These are phyloP conservation scores for Oryzias javanicus DNA, from an alignment of 2,113 vertebrate genomes.

Conservation along the genomic window DNA sequence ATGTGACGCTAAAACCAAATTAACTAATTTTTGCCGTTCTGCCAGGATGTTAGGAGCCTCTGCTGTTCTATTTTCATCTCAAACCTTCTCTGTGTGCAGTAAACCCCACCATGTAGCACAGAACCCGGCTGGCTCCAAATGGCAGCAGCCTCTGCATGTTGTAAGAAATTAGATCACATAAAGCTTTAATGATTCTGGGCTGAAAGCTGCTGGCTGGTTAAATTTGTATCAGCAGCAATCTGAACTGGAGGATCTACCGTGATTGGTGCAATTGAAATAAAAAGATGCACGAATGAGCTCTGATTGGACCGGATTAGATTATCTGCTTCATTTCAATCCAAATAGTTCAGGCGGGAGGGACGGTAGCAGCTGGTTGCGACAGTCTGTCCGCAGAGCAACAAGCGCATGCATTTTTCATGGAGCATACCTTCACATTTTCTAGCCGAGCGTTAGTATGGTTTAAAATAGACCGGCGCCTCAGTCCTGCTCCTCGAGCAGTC, in stretches of 20 bases:
- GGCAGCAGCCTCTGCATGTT: slow-evolving; percentile 15
- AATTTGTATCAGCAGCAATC: slow-evolving; percentile 34
- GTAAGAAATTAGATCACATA: slow-evolving; percentile 50
- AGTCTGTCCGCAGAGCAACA: slow-evolving; percentile 38
- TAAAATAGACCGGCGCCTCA: slow-evolving; percentile 51
- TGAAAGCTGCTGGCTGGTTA: slow-evolving; percentile 39
- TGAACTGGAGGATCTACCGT: slow-evolving; percentile 9
- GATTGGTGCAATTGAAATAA: slow-evolving; percentile 25
- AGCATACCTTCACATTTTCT: slow-evolving; percentile 29
- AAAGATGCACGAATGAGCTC: slow-evolving; percentile 19
- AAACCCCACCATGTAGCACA: neutral
- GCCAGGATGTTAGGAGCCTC: neutral
- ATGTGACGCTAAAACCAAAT: neutral
- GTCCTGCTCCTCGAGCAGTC: slow-evolving; percentile 5
- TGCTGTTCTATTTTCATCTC: neutral
- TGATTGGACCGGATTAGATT: slow-evolving; percentile 35
- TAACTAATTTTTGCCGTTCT: no score
- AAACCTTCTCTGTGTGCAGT: neutral
- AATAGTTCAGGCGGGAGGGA: slow-evolving; percentile 17
- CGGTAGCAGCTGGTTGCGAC: slow-evolving; percentile 26
- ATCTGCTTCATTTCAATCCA: slow-evolving; percentile 29
- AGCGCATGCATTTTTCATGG: slow-evolving; percentile 61
- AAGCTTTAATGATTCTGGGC: slow-evolving; percentile 43
- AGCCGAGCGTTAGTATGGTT: slow-evolving; percentile 21
- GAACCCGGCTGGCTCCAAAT: slow-evolving; percentile 1